Base-by-base conservation (phyloP, 2,888 invertebrate species). In the Minunthozetes semirufus region DNA sequence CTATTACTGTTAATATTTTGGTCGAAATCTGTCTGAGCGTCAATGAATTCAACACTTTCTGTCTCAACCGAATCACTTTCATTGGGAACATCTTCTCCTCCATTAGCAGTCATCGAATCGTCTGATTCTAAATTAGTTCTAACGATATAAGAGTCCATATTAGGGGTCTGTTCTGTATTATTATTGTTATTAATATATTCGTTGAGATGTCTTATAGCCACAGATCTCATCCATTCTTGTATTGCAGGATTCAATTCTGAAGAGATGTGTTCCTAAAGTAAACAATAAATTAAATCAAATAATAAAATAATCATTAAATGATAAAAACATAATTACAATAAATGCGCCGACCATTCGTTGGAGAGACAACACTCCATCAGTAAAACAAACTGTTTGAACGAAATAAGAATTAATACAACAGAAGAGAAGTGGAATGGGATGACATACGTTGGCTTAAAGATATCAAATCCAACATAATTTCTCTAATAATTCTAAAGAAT, bases 171-270 rank as follows among this genome's bases (percentile, higher is more conserved):
- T 33, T 33, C 38, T 13, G 8, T 73, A 19, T 73, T 66, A 33
- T 63, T 73, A n/a, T 73, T 73, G n/a, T 73, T n/a, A n/a, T n/a
- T 48, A 0, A 46, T 48, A 25, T 73, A 48, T 3, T 73, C 59
- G 29, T 73, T 66, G 13, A 66, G 66, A 42, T 66, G 38, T 22
- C 61, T 17, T 11, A 63, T 61, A 15, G 61, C 75, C 33, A 27
- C 77, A 70, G 13, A 79, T 5, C 80, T 78, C 80, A 84, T 83
- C 83, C 83, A 84, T 66, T 82, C 80, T 75, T 83, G 84, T 29
- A 84, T 81, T 38, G 80, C 77, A 3, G 83, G 83, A 76, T 82
- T 83, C 71, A 84, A 80, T 17, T 82, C 83, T 48, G 80, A 79
- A 15, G 82, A 81, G 76, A 83, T 78, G 73, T 79, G 79, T 19